A percentile compares a stretch with the other conserved stretches of the same genome.
These are phyloP conservation scores for Leptinotarsa defecta DNA, from an alignment of 1,140 invertebrate genomes.

Conservation along the genomic window DNA sequence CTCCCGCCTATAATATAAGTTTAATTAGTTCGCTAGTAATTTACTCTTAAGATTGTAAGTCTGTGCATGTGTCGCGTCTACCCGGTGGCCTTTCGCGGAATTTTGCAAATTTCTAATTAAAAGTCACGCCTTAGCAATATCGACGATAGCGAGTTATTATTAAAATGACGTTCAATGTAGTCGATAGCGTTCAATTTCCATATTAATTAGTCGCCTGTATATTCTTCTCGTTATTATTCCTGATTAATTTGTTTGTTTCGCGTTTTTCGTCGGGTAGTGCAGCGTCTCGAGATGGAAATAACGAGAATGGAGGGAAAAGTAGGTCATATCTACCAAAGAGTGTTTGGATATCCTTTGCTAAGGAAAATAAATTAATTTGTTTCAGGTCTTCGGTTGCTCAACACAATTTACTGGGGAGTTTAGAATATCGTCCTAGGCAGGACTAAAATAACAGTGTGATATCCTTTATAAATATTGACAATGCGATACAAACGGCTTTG, in stretches of 20 bases:
- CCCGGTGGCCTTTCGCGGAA: not conserved
- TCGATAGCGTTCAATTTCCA: constrained; percentile 2
- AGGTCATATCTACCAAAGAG: too few species aligned
- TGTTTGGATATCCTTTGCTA: too few species aligned
- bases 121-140: too few species aligned
- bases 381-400: too few species aligned
- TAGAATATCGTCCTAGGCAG: too few species aligned
- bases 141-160: not conserved
- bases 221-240: not conserved
- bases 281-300: too few species aligned
- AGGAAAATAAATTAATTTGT: too few species aligned
- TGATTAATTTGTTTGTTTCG: not conserved
- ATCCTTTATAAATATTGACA: too few species aligned
- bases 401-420: too few species aligned
- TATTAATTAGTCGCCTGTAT: not conserved
- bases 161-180: not conserved
- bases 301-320: too few species aligned
- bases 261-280: not conserved
- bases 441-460: too few species aligned
- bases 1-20: not conserved
- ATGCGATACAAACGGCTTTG: too few species aligned
- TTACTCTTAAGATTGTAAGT: not conserved
- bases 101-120: not conserved
- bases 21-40: constrained; percentile 3
- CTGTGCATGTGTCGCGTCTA: not conserved